These are phyloP conservation scores for Nycteola revayana DNA, from an alignment of 2,888 invertebrate species.

Conservation along the genomic window DNA sequence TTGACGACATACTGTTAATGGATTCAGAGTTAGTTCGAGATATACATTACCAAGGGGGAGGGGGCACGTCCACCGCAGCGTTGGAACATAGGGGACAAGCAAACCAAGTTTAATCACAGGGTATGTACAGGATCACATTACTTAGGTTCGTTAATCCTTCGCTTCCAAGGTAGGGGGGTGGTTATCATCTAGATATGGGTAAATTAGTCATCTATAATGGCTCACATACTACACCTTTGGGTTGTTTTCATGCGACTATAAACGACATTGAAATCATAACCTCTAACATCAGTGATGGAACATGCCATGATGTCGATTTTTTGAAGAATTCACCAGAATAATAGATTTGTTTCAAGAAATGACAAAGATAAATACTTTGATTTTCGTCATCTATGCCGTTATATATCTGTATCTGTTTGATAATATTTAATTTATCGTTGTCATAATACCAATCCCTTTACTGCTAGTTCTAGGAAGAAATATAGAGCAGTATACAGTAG, in stretches of 20 bases:
- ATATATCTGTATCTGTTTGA: no score
- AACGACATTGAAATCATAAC: slow-evolving; percentile 44
- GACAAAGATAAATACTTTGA: no score
- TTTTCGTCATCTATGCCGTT: no score
- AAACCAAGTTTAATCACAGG: slow-evolving; percentile 68
- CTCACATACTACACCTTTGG: slow-evolving; percentile 74
- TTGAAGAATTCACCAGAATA: no score
- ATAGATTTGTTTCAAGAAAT: no score
- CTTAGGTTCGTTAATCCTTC: slow-evolving; percentile 46
- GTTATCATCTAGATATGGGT: slow-evolving; percentile 51
- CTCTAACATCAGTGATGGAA: slow-evolving; percentile 7
- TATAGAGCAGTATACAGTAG: slow-evolving; percentile 4
- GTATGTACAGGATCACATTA: slow-evolving; percentile 31
- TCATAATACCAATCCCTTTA: no score
- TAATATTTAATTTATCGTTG: background rate
- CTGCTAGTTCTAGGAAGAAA: slow-evolving; percentile 15
- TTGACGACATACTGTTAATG: slow-evolving; percentile 97
- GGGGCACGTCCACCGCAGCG: slow-evolving; percentile 66
- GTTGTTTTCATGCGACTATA: slow-evolving; percentile 57
- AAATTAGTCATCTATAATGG: slow-evolving; percentile 50
- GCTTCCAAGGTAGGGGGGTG: slow-evolving; percentile 75
- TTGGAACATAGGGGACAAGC: slow-evolving; percentile 78
- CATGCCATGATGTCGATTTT: slow-evolving; percentile 9
- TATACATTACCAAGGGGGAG: slow-evolving; percentile 68
- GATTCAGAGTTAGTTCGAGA: slow-evolving; percentile 57